Evolutionary conservation across 2,888 invertebrate genomes (phyloP), one percentile per base, ranked within the genome.

Genomic region (Slavum lentiscoides): DNA sequence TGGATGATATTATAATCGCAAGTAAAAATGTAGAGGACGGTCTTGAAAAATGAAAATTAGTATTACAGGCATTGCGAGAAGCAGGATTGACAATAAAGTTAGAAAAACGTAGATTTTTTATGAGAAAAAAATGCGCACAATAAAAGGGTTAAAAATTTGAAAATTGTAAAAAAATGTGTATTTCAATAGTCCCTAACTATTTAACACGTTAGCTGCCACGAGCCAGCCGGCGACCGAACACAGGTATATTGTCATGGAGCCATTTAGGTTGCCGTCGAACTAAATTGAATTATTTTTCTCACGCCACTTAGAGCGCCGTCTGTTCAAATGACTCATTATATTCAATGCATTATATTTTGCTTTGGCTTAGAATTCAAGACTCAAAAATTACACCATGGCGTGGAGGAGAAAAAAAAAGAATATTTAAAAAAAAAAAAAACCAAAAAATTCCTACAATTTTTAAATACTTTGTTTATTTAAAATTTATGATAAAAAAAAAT

Each of bases 261-360:
- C 70, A 58, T n/a, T 70, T 70, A 58, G 70, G 70, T 70, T 58
- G 69, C 69, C 15, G 19, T 30, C n/a, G 69, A 58, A 13, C n/a
- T n/a, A 70, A 58, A 58, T 23, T 19, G 53, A 23, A 68, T 68
- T 53, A 53, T 68, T 53, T 19, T 53, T 68, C 23, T 7, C 1
- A 2, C 15, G 68, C 53, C 49, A 53, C 53, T 58, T 58, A n/a
- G 55, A n/a, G 19, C 37, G 55, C 69, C 58, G 69, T 55, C 55
- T 30, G 68, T 30, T 7, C n/a, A 70, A 70, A 70, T 21, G 1
- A 19, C 55, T n/a, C 30, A 19, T 58, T 37, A 5, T 70, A 37
- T 70, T 73, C 5, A 61, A 73, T 73, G 17, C 13, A 19, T 9
- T 43, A 11, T 61, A 43, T 23, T 59, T 72, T 43, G 13, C 2